Conservation (phyloP, 2,888 invertebrate genomes). For the Julus scanicus region DNA sequence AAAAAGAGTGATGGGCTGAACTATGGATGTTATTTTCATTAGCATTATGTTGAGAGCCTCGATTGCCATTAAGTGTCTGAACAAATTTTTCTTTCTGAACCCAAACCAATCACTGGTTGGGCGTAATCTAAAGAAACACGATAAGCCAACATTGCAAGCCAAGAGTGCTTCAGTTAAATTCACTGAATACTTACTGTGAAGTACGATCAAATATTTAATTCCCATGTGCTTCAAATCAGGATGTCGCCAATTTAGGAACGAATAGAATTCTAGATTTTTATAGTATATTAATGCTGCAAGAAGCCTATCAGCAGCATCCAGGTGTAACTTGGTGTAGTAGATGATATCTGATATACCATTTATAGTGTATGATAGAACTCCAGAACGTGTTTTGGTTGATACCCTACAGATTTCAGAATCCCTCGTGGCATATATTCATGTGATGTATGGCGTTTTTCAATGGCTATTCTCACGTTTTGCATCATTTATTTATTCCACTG, state of each 20-base stretch:
- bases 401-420: too few relatives aligned
- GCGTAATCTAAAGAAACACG: slow-evolving; percentile 3
- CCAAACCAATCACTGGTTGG: not conserved
- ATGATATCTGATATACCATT: too few relatives aligned
- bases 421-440: too few relatives aligned
- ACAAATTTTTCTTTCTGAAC: slow-evolving; percentile 20
- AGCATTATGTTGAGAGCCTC: not conserved
- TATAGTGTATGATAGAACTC: too few relatives aligned
- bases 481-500: too few relatives aligned
- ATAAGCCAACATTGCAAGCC: not conserved
- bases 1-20: not conserved
- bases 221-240: slow-evolving; percentile 27
- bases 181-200: slow-evolving; percentile 1
- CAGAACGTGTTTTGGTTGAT: too few relatives aligned
- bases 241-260: not conserved
- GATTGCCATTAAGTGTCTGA: not conserved
- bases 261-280: not conserved
- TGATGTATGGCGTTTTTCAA: too few relatives aligned
- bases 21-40: not conserved
- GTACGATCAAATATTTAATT: slow-evolving; percentile 27
- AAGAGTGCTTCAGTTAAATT: slow-evolving; percentile 2
- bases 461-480: too few relatives aligned
- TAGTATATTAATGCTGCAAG: not conserved
- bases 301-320: not conserved
- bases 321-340: too few relatives aligned